A percentile compares a stretch with the other conserved stretches of the same genome.
Evolutionary conservation across 2,113 vertebrate species (phyloP).

Genomic region (Aspidoscelis tigris): DNA sequence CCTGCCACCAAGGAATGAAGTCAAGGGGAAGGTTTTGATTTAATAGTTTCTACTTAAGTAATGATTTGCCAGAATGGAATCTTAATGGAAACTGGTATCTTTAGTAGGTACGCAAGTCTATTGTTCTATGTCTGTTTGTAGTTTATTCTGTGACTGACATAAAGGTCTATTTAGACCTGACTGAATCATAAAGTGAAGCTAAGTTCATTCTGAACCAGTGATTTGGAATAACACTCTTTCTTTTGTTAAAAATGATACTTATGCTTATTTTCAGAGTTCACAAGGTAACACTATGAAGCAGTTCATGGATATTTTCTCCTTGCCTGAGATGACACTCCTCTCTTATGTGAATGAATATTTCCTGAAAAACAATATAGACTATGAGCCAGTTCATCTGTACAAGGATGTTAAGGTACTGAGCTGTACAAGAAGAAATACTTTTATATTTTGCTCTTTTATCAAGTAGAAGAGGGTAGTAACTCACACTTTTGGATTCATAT

Average conservation of each 20-base stretch:
- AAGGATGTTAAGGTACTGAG: constrained; percentile 97
- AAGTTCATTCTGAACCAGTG: too few relatives aligned
- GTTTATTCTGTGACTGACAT: too few relatives aligned
- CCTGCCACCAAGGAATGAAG: too few relatives aligned
- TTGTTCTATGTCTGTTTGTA: too few relatives aligned
- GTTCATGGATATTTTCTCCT: constrained; percentile 99
- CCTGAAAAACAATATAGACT: constrained; percentile 96
- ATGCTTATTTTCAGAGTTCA: constrained; percentile 81
- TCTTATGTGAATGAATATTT: constrained; percentile 97
- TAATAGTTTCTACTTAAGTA: too few relatives aligned
- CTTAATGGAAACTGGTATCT: too few relatives aligned
- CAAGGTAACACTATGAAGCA: constrained; percentile 97
- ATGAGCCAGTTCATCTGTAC: constrained; percentile 96
- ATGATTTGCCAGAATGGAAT: too few relatives aligned
- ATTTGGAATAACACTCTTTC: not conserved
- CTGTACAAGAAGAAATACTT: constrained; percentile 5
- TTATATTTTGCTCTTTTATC: fast-evolving
- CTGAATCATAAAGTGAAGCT: not conserved
- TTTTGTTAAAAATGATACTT: not conserved
- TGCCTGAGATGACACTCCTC: constrained; percentile 96
- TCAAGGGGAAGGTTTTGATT: too few relatives aligned
- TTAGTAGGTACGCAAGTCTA: too few relatives aligned
- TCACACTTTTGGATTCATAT: not conserved
- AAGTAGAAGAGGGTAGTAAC: constrained; percentile 6
- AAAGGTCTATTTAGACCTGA: too few relatives aligned